These are phyloP conservation scores for Bombus terrestris DNA, from an alignment of 1,140 invertebrate genomes.

Conservation along the genomic window DNA sequence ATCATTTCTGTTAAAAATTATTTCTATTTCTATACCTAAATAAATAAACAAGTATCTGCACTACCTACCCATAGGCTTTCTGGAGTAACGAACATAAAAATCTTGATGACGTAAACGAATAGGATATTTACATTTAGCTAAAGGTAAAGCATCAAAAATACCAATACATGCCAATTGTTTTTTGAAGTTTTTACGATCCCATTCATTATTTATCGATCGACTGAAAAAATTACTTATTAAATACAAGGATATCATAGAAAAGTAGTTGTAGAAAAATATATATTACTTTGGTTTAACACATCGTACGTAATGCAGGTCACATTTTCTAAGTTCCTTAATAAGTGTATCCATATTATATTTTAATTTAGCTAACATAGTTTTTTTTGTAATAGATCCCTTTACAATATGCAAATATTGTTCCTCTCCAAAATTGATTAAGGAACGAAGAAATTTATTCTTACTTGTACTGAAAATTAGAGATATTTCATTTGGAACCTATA, in stretches of 20 bases:
- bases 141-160: conserved; percentile 67
- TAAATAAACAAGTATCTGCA: background rate
- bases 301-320: conserved; percentile 72
- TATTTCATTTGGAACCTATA: conserved; percentile 54
- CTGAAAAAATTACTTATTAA: conserved; percentile 21
- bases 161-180: conserved; percentile 69
- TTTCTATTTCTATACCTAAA: background rate
- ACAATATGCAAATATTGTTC: conserved; percentile 3
- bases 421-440: conserved; percentile 25
- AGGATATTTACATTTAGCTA: conserved; percentile 71
- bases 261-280: background rate
- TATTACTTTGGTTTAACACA: conserved; percentile 72
- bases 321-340: conserved; percentile 69
- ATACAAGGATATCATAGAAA: background rate
- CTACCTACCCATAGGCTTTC: conserved; percentile 4
- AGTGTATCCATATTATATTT: conserved; percentile 69
- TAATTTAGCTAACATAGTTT: conserved; percentile 72
- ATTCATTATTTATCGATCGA: conserved; percentile 4
- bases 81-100: conserved; percentile 60
- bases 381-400: conserved; percentile 62
- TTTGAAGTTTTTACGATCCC: conserved; percentile 60
- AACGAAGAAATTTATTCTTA: conserved; percentile 46
- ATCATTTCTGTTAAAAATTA: background rate
- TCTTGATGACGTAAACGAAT: conserved; percentile 65
- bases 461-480: conserved; percentile 34